These are phyloP conservation scores for Cnemophilus loriae DNA, from an alignment of 2,113 vertebrate species.

Conservation along the genomic window DNA sequence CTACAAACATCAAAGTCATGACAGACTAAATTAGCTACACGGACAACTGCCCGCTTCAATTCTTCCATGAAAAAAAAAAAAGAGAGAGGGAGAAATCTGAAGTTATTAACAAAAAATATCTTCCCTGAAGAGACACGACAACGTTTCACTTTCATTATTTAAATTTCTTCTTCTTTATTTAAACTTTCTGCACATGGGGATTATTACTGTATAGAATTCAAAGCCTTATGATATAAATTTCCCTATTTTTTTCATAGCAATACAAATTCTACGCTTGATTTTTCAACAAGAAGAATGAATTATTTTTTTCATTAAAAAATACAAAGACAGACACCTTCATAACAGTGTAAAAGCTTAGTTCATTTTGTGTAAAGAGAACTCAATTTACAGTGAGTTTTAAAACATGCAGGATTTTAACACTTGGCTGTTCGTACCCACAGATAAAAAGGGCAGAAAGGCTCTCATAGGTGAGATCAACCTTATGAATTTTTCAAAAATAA, in stretches of 20 bases:
- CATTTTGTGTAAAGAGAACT: neutral
- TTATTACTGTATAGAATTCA: neutral
- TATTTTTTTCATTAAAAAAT: neutral
- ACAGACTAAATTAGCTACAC: neutral
- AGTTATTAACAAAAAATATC: neutral
- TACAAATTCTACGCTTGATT: neutral
- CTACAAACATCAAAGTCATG: conserved; percentile 53
- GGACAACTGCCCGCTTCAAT: neutral
- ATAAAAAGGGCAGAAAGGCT: neutral
- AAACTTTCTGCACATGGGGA: neutral
- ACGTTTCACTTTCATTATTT: neutral
- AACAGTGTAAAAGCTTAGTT: neutral
- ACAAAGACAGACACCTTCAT: neutral
- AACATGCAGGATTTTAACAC: neutral
- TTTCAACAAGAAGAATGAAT: neutral
- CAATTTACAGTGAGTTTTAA: neutral
- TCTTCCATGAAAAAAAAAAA: neutral
- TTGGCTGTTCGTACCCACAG: neutral
- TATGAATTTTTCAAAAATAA: neutral
- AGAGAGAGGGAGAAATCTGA: neutral
- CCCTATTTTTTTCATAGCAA: neutral
- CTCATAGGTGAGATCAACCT: neutral
- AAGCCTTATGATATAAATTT: neutral
- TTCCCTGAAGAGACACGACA: neutral
- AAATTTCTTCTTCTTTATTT: neutral